Evolutionary conservation across 2,888 invertebrate species (phyloP), one percentile per base, ranked within the genome.

Genomic region (Tinea trinotella): DNA sequence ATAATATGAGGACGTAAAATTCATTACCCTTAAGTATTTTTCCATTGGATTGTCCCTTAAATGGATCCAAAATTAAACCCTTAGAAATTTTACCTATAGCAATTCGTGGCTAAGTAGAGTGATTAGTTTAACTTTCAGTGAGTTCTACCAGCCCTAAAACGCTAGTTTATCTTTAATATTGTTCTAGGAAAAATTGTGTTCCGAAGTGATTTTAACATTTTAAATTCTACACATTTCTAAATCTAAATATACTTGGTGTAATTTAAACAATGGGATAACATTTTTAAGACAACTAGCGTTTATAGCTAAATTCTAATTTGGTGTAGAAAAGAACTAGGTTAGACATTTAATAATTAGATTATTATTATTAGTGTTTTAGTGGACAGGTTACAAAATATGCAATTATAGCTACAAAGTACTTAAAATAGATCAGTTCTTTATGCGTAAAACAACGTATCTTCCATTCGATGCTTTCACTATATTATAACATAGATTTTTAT

Each of bases 401-500:
- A 46, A 46, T 17, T 46, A 19, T 7, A 2, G n/a, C 46, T 46
- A 46, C 46, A 17, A 19, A 40, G 7, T 22, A 30, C 7, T 13
- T 13, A 36, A 18, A 17, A 18, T 19, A 46, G 19, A 19, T 46
- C 19, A 46, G 46, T 46, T 46, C 18, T 46, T 46, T 46, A 46
- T 46, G 46, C 19, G n/a, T 19, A 46, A n/a, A 40, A 13, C 40
- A 40, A 40, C 40, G 40, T 40, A 40, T 40, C 40, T 40, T 40
- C 40, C 6, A n/a, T 40, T 13, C 40, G 40, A 40, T n/a, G 40
- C 13, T 30, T 30, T 7, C 7, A 30, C 30, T n/a, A n/a, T n/a
- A n/a, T n/a, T n/a, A n/a, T n/a, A n/a, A n/a, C n/a, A n/a, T n/a
- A n/a, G n/a, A n/a, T n/a, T n/a, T n/a, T n/a, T n/a, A n/a, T n/a